phyloP scores from a whole-genome alignment of 1,140 invertebrate species.

The Drosophila watanabei region DNA sequence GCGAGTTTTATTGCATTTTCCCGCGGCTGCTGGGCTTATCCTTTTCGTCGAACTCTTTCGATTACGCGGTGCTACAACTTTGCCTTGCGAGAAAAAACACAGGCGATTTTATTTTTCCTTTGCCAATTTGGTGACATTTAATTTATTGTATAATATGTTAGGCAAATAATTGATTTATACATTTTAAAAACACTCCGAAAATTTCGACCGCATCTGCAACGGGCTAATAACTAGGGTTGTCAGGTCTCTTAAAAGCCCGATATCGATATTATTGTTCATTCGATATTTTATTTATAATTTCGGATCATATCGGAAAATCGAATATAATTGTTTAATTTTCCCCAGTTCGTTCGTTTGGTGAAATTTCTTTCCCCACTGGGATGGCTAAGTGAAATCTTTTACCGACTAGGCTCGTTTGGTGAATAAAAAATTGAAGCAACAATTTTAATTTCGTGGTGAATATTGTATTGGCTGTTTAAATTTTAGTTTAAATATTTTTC shows the following conservation, averaged over 20 bases:
- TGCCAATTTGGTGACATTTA: not conserved
- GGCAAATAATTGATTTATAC: conserved; percentile 15
- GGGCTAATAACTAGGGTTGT: conserved; percentile 18
- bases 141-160: conserved; percentile 29
- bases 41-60: conserved; percentile 15
- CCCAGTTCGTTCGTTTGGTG: no score
- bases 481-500: no score
- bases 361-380: no score
- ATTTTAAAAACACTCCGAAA: conserved; percentile 43
- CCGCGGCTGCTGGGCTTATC: conserved; percentile 22
- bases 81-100: not conserved
- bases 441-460: no score
- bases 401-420: no score
- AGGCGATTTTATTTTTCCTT: not conserved
- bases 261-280: not conserved
- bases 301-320: no score
- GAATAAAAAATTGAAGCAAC: no score
- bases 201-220: conserved; percentile 41
- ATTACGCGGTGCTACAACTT: not conserved
- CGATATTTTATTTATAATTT: no score
- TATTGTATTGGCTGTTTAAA: no score
- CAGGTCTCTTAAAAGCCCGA: not conserved
- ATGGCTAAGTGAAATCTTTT: no score
- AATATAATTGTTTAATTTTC: no score
- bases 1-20: conserved; percentile 36